Conservation (phyloP, 2,113 vertebrate genomes). For the Apeltes quadracus region DNA sequence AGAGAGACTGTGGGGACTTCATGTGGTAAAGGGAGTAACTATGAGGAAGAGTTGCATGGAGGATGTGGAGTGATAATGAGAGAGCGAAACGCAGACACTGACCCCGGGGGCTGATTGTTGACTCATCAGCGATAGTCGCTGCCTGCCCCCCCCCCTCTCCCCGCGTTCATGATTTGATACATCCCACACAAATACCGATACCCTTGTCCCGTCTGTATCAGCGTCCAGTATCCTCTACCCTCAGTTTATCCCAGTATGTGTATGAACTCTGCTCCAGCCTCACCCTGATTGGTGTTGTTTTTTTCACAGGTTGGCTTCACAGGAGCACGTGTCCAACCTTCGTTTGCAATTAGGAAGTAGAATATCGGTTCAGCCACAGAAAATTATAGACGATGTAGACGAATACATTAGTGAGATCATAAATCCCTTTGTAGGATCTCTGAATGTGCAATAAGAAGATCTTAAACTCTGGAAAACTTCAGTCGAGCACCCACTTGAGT, state of each 20-base stretch:
- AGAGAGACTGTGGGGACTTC: slow-evolving; percentile 6
- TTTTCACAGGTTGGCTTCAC: not conserved
- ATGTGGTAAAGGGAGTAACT: slow-evolving; percentile 35
- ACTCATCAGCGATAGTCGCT: slow-evolving; percentile 60
- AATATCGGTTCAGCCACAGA: too few species aligned
- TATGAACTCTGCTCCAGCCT: not conserved
- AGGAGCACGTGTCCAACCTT: not conserved
- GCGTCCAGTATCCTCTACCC: slow-evolving; percentile 4
- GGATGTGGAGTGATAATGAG: slow-evolving; percentile 57
- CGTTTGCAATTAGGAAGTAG: too few species aligned
- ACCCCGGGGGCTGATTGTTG: slow-evolving; percentile 64
- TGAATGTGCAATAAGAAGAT: not conserved
- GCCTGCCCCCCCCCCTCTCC: slow-evolving; percentile 40
- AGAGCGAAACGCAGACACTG: slow-evolving; percentile 39
- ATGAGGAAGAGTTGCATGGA: slow-evolving; percentile 24
- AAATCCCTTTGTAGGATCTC: not conserved
- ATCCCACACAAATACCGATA: slow-evolving; percentile 37
- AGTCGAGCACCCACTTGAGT: slow-evolving; percentile 9
- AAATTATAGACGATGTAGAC: too few species aligned
- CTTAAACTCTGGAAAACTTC: not conserved
- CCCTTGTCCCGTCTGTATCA: slow-evolving; percentile 34
- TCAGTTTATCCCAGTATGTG: slow-evolving; percentile 21
- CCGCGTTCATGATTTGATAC: slow-evolving; percentile 37
- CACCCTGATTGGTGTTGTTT: not conserved
- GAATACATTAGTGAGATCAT: not conserved